These are phyloP conservation scores for Dryobotodes eremita DNA, from an alignment of 2,888 invertebrate genomes.

Conservation along the genomic window DNA sequence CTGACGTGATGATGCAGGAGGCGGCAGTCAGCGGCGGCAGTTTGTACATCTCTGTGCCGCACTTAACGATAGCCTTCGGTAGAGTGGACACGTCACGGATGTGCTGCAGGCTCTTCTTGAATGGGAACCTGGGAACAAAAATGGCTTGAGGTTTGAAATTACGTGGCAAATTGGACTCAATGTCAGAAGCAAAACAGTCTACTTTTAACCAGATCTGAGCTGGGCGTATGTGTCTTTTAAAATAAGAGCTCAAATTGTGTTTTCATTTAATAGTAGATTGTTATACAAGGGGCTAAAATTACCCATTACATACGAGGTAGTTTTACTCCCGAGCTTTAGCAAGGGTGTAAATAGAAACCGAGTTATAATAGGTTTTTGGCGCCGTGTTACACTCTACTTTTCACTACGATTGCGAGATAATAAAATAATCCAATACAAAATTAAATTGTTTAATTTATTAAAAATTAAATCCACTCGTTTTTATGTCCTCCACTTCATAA, in stretches of 20 bases:
- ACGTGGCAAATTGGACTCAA: background rate
- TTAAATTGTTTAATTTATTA: no score
- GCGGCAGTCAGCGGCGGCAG: conserved; percentile 86
- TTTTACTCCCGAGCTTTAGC: no score
- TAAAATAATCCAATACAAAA: no score
- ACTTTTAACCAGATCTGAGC: background rate
- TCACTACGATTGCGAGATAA: no score
- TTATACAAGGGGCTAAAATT: no score
- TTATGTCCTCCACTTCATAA: no score
- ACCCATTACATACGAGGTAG: no score
- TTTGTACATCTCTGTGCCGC: conserved; percentile 86
- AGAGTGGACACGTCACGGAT: conserved; percentile 82
- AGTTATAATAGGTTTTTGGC: no score
- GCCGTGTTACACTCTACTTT: no score
- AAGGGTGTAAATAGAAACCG: no score
- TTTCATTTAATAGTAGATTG: background rate
- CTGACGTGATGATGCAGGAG: conserved; percentile 87
- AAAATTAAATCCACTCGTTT: no score
- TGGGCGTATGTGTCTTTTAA: background rate
- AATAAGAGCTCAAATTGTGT: background rate
- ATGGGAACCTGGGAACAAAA: conserved; percentile 80
- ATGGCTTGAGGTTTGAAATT: background rate
- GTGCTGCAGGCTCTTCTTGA: conserved; percentile 85
- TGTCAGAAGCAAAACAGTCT: background rate
- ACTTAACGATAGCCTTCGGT: conserved; percentile 88